Conservation (phyloP, 2,113 vertebrate genomes). For the Apteryx owenii region DNA sequence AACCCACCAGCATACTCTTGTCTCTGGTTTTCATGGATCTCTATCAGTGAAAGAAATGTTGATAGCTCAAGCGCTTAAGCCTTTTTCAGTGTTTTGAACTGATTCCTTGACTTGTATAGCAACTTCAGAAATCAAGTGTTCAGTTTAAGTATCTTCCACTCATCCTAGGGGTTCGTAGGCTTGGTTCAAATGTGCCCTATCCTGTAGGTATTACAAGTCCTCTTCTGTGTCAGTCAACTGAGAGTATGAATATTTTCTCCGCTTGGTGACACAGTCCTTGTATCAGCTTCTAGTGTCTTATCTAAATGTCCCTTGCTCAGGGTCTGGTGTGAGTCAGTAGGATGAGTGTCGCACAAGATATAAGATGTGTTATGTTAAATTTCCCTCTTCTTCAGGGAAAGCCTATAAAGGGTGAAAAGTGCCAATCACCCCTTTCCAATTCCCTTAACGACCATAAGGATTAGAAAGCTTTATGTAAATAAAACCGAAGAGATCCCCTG, state of each 20-base stretch:
- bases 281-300: not conserved
- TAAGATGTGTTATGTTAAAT: not conserved
- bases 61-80: slow-evolving; percentile 23
- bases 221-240: not conserved
- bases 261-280: not conserved
- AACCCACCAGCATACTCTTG: slow-evolving; percentile 1
- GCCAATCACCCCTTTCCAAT: not conserved
- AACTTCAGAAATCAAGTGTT: slow-evolving; percentile 15
- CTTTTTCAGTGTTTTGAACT: slow-evolving; percentile 36
- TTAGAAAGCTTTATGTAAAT: not conserved
- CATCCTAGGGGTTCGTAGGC: slow-evolving; percentile 21
- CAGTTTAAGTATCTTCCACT: not conserved
- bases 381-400: not conserved
- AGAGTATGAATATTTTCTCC: not conserved
- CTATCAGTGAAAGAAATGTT: slow-evolving; percentile 31
- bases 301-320: not conserved
- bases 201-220: not conserved
- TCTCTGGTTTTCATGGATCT: slow-evolving; percentile 2
- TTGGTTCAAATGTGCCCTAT: not conserved
- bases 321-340: not conserved
- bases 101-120: slow-evolving; percentile 2
- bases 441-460: not conserved
- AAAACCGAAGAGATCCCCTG: not conserved
- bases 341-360: not conserved
- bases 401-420: not conserved